Percentiles rank a stretch among this genome's conserved stretches.
These are phyloP conservation scores for Rhineura floridana DNA, from an alignment of 2,113 vertebrate genomes.

Conservation along the genomic window DNA sequence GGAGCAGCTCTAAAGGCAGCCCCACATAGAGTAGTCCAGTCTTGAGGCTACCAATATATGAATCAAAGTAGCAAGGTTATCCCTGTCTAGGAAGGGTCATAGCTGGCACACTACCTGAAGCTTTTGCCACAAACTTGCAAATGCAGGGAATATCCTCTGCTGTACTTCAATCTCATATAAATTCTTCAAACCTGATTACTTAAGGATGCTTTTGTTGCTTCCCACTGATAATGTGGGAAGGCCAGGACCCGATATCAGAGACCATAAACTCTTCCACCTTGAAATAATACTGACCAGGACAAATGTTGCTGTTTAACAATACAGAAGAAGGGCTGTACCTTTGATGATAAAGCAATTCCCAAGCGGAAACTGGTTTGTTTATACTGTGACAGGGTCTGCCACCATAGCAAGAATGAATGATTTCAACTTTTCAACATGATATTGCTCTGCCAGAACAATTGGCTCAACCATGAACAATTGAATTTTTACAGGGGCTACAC, in stretches of 20 bases:
- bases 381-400: slow-evolving; percentile 57
- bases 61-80: too few relatives aligned
- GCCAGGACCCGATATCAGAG: slow-evolving; percentile 14
- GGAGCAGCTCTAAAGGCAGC: too few relatives aligned
- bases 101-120: too few relatives aligned
- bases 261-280: slow-evolving; percentile 49
- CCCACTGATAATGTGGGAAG: background rate
- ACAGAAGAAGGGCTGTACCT: slow-evolving; percentile 61
- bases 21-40: too few relatives aligned
- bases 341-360: slow-evolving; percentile 68
- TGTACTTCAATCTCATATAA: background rate
- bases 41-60: too few relatives aligned
- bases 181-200: background rate
- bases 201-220: background rate
- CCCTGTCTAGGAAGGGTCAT: too few relatives aligned
- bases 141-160: background rate
- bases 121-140: background rate
- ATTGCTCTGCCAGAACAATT: slow-evolving; percentile 50
- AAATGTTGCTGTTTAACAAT: slow-evolving; percentile 15
- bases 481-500: slow-evolving; percentile 41
- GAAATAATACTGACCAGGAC: slow-evolving; percentile 38
- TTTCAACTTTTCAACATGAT: slow-evolving; percentile 60
- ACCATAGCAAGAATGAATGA: slow-evolving; percentile 46
- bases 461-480: slow-evolving; percentile 46
- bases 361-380: slow-evolving; percentile 55